phyloP scores from a whole-genome alignment of 2,888 invertebrate genomes.

The Luperina testacea region DNA sequence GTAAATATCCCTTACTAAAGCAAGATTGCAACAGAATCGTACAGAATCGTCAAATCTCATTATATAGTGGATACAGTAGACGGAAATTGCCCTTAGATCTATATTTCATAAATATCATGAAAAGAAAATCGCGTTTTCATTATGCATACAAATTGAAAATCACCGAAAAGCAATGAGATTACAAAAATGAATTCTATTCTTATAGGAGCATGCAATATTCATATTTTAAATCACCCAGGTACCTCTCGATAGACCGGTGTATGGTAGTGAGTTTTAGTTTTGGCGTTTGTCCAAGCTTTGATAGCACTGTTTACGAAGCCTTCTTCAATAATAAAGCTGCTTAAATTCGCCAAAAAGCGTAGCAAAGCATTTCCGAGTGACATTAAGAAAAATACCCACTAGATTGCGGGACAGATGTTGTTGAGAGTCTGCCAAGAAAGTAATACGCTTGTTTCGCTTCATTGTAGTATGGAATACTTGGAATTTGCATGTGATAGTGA shows the following conservation, averaged over 20 bases:
- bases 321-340: slow-evolving; percentile 52
- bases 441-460: slow-evolving; percentile 41
- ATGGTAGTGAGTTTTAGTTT: slow-evolving; percentile 60
- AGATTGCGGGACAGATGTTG: slow-evolving; percentile 55
- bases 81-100: not conserved
- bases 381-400: slow-evolving; percentile 57
- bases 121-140: slow-evolving; percentile 17
- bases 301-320: slow-evolving; percentile 62
- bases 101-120: slow-evolving; percentile 29
- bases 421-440: slow-evolving; percentile 67
- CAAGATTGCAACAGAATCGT: not conserved
- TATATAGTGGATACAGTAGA: not conserved
- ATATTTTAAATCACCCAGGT: slow-evolving; percentile 49
- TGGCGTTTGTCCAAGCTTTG: slow-evolving; percentile 65
- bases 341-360: slow-evolving; percentile 46
- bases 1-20: not conserved
- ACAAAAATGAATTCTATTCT: slow-evolving; percentile 20
- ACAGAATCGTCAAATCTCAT: not conserved
- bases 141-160: slow-evolving; percentile 50
- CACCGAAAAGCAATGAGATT: slow-evolving; percentile 25
- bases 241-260: slow-evolving; percentile 40
- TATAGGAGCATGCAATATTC: slow-evolving; percentile 42
- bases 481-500: slow-evolving; percentile 57
- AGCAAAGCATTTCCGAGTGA: slow-evolving; percentile 46
- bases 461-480: slow-evolving; percentile 59